Evolutionary conservation across 2,888 invertebrate genomes (phyloP).

Genomic region (Limnephilus auricula): DNA sequence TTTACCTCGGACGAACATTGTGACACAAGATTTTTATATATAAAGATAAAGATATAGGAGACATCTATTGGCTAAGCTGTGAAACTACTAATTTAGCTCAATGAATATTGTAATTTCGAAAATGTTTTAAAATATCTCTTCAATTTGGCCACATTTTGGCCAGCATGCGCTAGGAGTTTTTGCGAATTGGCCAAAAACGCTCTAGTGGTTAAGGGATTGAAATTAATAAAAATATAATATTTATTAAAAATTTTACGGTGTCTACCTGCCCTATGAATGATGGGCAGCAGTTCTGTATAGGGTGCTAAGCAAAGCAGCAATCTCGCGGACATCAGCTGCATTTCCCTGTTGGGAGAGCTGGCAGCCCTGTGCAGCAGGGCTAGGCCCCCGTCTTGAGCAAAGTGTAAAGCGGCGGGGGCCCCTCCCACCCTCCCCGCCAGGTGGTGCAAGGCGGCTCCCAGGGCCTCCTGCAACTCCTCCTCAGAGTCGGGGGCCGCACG

Average conservation of each 20-base stretch:
- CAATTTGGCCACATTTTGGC: too few species aligned
- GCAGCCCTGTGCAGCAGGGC: constrained; percentile 57
- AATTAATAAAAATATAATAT: not conserved
- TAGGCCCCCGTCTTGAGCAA: constrained; percentile 61
- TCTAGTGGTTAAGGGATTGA: not conserved
- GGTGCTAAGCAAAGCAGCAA: constrained; percentile 56
- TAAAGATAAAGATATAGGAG: too few species aligned
- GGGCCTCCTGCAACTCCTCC: constrained; percentile 44
- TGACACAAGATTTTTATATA: too few species aligned
- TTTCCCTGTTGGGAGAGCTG: constrained; percentile 40
- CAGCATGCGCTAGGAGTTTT: too few species aligned
- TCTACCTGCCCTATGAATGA: constrained; percentile 62
- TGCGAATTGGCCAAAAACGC: too few species aligned
- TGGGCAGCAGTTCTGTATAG: constrained; percentile 57
- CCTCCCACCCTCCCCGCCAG: constrained; percentile 11
- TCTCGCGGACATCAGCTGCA: constrained; percentile 59
- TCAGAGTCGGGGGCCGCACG: constrained; percentile 46
- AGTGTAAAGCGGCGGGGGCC: constrained; percentile 50
- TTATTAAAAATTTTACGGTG: not conserved
- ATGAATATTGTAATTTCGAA: too few species aligned
- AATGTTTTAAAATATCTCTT: not conserved
- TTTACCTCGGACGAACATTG: too few species aligned
- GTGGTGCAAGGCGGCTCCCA: constrained; percentile 48
- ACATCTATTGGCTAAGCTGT: too few species aligned
- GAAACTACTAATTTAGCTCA: too few species aligned